Evolutionary conservation across 2,113 vertebrate species (phyloP).

Genomic region (Thomomys bottae): DNA sequence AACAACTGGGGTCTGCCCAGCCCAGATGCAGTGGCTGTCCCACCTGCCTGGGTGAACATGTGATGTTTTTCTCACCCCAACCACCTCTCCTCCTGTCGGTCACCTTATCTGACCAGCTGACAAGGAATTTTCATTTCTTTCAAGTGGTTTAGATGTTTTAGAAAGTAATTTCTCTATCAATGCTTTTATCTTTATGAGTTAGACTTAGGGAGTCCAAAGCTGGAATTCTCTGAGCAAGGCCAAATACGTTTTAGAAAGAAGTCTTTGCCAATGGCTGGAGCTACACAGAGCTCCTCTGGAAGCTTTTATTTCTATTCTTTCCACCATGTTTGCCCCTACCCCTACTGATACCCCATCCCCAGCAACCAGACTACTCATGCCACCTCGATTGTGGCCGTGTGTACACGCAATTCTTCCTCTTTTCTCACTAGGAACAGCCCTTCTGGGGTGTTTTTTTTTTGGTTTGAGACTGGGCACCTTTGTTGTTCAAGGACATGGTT

Average conservation of each 20-base stretch:
- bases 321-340: slow-evolving; percentile 87
- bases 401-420: slow-evolving; percentile 91
- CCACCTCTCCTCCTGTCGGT: slow-evolving; percentile 86
- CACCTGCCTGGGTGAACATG: slow-evolving; percentile 91
- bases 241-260: slow-evolving; percentile 89
- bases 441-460: slow-evolving; percentile 89
- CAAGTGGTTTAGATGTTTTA: slow-evolving; percentile 88
- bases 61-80: slow-evolving; percentile 92
- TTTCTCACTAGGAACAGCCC: slow-evolving; percentile 90
- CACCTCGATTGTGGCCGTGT: slow-evolving; percentile 91
- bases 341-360: slow-evolving; percentile 55
- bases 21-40: slow-evolving; percentile 88
- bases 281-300: slow-evolving; percentile 88
- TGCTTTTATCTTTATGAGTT: slow-evolving; percentile 89
- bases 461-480: slow-evolving; percentile 85
- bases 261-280: slow-evolving; percentile 89
- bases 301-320: slow-evolving; percentile 92
- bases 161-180: slow-evolving; percentile 90
- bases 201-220: slow-evolving; percentile 83
- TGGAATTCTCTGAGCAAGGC: slow-evolving; percentile 89
- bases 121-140: slow-evolving; percentile 89
- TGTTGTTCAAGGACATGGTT: slow-evolving; percentile 92
- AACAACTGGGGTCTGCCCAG: slow-evolving; percentile 89
- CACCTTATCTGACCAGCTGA: slow-evolving; percentile 89
- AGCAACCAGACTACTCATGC: slow-evolving; percentile 83